Base-by-base conservation (phyloP, 2,113 vertebrate species). In the Sphaerodactylus townsendi region DNA sequence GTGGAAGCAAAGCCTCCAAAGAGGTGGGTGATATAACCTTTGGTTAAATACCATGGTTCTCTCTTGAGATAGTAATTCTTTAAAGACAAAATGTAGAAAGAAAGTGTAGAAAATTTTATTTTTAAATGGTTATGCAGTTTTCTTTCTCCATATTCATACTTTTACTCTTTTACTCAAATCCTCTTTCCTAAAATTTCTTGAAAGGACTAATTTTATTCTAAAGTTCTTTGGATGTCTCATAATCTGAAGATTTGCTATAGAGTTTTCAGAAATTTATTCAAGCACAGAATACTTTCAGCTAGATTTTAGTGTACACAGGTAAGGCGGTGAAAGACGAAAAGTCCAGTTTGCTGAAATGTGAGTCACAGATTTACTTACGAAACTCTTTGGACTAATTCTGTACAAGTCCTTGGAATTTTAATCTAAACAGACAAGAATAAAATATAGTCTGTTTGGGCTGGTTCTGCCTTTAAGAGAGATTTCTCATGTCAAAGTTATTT, bases 121-220 rank as follows among this genome's bases (percentile, higher is more conserved):
- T 84, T 84, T 74, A 44, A 79, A 88, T 75, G 25, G 56, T 73
- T 79, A 46, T 39, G 33, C 4, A 23, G 74, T 84, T 69, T 48
- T 72, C 90, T 87, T 35, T 17, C 50, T 90, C 50, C 15, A 25
- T 35, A 44, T 56, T 89, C 87, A 83, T 91, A 68, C 83, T 92
- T 93, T 44, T 44, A 44, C 44, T 44, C 44, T 44, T 44, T 87
- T 90, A 87, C 1, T 50, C 2, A 68, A 84, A 23, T 91, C 90
- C 4, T 33, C 5, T 48, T 96, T 96, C 95, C 92, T 93, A 94
- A 96, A 96, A 96, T 87, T 85, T 90, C 69, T 86, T 39, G 77
- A 77, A 92, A 87, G 11, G 79, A 77, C 13, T 87, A 44, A 83
- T 92, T 48, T 92, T 91, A 89, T 90, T 93, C 56, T 90, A 59